A percentile compares a stretch with the other conserved stretches of the same genome.
Conservation (phyloP, 1,140 invertebrate genomes). For the Ptiloglossa arizonensis region DNA sequence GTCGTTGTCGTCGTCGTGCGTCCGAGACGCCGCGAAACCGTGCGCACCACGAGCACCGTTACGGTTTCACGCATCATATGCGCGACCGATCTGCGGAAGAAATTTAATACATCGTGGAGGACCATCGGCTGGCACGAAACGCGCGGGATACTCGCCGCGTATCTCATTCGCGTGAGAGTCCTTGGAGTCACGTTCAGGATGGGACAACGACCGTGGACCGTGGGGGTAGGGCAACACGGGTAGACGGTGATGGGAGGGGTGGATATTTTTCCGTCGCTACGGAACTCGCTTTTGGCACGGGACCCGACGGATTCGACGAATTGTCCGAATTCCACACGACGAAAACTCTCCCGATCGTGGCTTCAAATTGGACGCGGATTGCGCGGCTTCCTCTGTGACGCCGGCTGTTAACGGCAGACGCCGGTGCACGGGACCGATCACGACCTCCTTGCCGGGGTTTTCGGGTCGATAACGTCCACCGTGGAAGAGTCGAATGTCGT, state of each 20-base stretch:
- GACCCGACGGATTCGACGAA: slow-evolving; percentile 14
- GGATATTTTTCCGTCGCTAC: not conserved
- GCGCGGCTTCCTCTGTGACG: not conserved
- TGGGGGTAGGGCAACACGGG: too few species aligned
- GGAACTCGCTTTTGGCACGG: slow-evolving; percentile 6
- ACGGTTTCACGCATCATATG: slow-evolving; percentile 64
- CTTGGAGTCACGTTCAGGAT: not conserved
- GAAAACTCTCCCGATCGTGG: slow-evolving; percentile 3
- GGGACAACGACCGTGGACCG: too few species aligned
- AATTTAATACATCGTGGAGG: slow-evolving; percentile 53
- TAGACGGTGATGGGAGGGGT: too few species aligned
- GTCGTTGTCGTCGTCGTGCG: slow-evolving; percentile 15
- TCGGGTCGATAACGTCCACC: not conserved
- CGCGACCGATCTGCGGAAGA: slow-evolving; percentile 48
- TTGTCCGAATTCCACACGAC: slow-evolving; percentile 16
- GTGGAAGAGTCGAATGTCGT: not conserved
- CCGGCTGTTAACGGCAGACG: slow-evolving; percentile 15
- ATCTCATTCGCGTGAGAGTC: not conserved
- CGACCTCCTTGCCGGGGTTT: not conserved
- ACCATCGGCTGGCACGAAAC: not conserved
- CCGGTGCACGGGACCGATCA: not conserved
- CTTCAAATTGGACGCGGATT: not conserved
- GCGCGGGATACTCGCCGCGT: not conserved
- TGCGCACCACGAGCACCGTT: slow-evolving; percentile 34
- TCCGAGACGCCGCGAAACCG: too few species aligned